Conservation (phyloP, 1,140 invertebrate genomes). For the Helicoverpa zea region DNA sequence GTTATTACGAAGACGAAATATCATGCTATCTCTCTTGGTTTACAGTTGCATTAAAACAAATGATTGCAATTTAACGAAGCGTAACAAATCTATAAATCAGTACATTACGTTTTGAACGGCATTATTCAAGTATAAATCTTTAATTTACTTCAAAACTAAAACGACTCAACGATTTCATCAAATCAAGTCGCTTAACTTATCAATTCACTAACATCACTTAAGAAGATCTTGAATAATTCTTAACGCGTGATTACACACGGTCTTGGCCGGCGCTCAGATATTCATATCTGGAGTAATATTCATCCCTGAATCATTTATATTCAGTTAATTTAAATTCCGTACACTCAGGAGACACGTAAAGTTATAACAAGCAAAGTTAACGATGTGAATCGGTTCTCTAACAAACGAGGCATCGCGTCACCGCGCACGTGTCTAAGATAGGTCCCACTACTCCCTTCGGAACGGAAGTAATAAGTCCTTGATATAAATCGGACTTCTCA, state of each 20-base stretch:
- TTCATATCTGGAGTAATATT: slow-evolving; percentile 56
- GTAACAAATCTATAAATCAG: not conserved
- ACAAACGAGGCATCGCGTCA: slow-evolving; percentile 63
- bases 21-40: too few relatives aligned
- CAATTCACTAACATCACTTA: not conserved
- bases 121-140: not conserved
- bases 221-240: not conserved
- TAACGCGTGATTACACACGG: slow-evolving; percentile 42
- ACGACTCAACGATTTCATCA: not conserved
- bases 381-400: slow-evolving; percentile 63
- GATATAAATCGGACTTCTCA: slow-evolving; percentile 44
- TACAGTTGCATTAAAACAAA: too few relatives aligned
- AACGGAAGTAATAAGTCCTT: slow-evolving; percentile 39
- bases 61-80: not conserved
- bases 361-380: slow-evolving; percentile 77
- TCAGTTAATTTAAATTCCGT: slow-evolving; percentile 67
- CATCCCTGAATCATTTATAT: slow-evolving; percentile 59
- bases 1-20: too few relatives aligned
- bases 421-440: slow-evolving; percentile 47
- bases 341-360: slow-evolving; percentile 66
- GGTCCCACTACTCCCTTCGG: slow-evolving; percentile 20
- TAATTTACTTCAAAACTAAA: not conserved
- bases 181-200: not conserved
- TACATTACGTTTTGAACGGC: not conserved
- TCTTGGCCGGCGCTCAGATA: slow-evolving; percentile 47